A percentile compares a stretch with the other conserved stretches of the same genome.
phyloP scores from a whole-genome alignment of 2,888 invertebrate species.

The Drosophila meridiana region DNA sequence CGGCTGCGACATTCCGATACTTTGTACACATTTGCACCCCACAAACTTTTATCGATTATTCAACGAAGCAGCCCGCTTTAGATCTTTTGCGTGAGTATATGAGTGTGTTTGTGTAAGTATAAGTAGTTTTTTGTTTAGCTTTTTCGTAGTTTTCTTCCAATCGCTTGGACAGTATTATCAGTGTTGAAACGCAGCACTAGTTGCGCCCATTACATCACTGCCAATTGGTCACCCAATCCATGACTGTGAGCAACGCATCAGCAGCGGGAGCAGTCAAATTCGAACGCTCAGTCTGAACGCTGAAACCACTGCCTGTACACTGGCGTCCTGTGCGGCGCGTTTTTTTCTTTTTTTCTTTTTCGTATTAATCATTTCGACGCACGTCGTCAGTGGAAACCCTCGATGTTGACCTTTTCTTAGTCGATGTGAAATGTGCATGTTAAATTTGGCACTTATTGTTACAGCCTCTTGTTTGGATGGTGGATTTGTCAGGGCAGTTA shows the following conservation, averaged over 20 bases:
- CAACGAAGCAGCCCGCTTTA: constrained; percentile 29
- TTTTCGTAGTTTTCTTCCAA: constrained; percentile 37
- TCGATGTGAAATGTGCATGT: constrained; percentile 29
- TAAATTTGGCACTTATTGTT: constrained; percentile 12
- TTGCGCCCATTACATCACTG: constrained; percentile 60
- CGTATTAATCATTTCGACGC: constrained; percentile 22
- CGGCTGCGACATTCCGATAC: constrained; percentile 75
- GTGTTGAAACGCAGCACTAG: constrained; percentile 65
- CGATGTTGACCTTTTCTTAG: constrained; percentile 5
- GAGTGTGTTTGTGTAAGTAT: constrained; percentile 17
- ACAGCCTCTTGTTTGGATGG: constrained; percentile 2
- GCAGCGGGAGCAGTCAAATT: constrained; percentile 30
- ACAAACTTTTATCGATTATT: constrained; percentile 69
- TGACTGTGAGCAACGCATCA: constrained; percentile 15
- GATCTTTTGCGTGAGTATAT: constrained; percentile 8
- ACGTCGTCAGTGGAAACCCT: constrained; percentile 23
- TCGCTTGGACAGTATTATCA: constrained; percentile 46
- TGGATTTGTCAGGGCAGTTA: constrained; percentile 24
- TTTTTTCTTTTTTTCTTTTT: background rate
- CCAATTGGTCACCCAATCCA: constrained; percentile 20
- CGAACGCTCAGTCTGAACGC: constrained; percentile 41
- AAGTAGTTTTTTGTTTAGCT: constrained; percentile 6
- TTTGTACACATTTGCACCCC: constrained; percentile 55
- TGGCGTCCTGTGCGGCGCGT: constrained; percentile 52
- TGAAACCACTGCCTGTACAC: constrained; percentile 53